These are phyloP conservation scores for Paelopatides confundens DNA, from an alignment of 53 echinoderm and acorn worm genomes.

Conservation along the genomic window DNA sequence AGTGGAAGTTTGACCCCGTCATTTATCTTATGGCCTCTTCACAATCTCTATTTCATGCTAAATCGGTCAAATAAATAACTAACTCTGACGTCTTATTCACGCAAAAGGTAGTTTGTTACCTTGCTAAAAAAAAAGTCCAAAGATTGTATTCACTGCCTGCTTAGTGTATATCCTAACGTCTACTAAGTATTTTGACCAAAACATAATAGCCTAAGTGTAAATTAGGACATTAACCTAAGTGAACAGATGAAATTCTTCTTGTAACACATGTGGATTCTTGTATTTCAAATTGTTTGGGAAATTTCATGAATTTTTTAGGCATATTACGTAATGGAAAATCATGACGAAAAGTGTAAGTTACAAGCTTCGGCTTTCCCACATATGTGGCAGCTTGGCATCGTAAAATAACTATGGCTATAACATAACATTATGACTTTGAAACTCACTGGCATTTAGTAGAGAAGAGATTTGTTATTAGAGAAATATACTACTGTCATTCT, in stretches of 20 bases:
- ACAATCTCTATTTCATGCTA: background rate
- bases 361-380: no score
- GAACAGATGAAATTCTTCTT: background rate
- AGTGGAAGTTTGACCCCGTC: background rate
- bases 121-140: background rate
- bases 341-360: no score
- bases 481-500: no score
- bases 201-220: background rate
- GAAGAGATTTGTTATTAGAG: no score
- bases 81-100: background rate
- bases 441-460: no score
- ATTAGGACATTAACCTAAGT: background rate
- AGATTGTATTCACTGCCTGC: background rate
- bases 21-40: background rate
- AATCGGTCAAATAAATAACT: slow-evolving; percentile 4
- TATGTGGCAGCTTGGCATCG: no score
- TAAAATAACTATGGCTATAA: no score
- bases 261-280: background rate
- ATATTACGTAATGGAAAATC: background rate
- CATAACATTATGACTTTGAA: no score
- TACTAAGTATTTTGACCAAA: background rate
- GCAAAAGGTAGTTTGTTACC: background rate
- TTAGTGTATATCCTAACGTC: background rate
- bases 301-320: background rate
- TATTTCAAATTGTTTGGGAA: background rate